These are phyloP conservation scores for Leucoma salicis DNA, from an alignment of 2,888 invertebrate species.

Conservation along the genomic window DNA sequence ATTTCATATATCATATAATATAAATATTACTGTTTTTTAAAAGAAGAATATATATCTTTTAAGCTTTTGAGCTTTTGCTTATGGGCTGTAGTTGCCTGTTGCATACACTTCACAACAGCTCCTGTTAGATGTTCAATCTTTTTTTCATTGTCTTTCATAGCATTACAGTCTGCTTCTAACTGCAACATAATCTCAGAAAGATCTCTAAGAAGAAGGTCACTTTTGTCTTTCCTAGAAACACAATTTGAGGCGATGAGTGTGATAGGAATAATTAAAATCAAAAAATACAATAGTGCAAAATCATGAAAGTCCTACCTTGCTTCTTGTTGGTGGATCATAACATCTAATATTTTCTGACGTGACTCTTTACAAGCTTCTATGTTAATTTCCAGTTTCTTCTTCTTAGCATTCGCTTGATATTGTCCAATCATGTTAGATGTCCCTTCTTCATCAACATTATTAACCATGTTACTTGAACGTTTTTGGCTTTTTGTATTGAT, in stretches of 20 bases:
- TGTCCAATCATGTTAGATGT: constrained; percentile 46
- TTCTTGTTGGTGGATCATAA: constrained; percentile 54
- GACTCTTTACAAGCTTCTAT: constrained; percentile 49
- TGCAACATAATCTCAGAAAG: constrained; percentile 51
- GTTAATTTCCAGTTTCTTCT: constrained; percentile 47
- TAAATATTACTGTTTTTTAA: constrained; percentile 54
- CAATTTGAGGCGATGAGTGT: neutral
- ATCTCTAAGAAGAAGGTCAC: constrained; percentile 49
- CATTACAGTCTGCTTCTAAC: constrained; percentile 57
- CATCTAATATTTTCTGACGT: constrained; percentile 57
- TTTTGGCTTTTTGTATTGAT: constrained; percentile 51
- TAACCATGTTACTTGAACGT: constrained; percentile 29
- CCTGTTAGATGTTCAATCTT: constrained; percentile 60
- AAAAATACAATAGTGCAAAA: neutral
- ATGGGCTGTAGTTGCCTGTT: constrained; percentile 57
- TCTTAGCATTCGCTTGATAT: constrained; percentile 48
- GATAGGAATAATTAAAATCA: neutral
- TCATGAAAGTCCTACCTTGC: constrained; percentile 44
- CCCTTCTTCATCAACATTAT: constrained; percentile 46
- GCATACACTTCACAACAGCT: constrained; percentile 59
- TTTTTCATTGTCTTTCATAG: constrained; percentile 66
- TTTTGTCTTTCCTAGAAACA: constrained; percentile 51
- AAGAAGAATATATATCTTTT: constrained; percentile 53
- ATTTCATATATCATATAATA: too few species aligned
- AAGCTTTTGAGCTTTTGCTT: constrained; percentile 59